Evolutionary conservation across 2,888 invertebrate species (phyloP).

Genomic region (Oasisia sp.): DNA sequence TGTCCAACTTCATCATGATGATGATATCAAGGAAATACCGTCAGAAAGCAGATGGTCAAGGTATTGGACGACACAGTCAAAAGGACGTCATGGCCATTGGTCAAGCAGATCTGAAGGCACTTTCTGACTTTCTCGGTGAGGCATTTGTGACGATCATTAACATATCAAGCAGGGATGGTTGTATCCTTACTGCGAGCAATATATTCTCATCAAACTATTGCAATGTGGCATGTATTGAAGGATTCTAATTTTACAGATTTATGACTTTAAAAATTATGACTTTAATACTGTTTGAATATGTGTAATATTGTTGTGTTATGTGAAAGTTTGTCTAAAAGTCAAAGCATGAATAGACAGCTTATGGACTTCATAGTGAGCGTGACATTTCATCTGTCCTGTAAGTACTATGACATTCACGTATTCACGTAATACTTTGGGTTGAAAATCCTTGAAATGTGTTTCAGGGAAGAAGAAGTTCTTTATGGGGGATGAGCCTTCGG

Average conservation of each 20-base stretch:
- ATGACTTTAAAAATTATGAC: background rate
- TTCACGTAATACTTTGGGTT: background rate
- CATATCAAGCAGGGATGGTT: background rate
- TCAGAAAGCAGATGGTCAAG: conserved; percentile 53
- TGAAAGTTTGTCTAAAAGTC: background rate
- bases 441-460: background rate
- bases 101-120: conserved; percentile 57
- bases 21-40: background rate
- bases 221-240: background rate
- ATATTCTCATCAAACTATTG: background rate
- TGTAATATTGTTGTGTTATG: background rate
- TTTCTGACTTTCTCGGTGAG: conserved; percentile 60
- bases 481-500: conserved; percentile 57
- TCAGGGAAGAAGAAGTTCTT: conserved; percentile 55
- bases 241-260: background rate
- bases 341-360: background rate
- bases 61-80: conserved; percentile 63
- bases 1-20: background rate
- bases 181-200: background rate
- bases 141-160: background rate
- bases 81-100: conserved; percentile 61
- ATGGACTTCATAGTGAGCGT: background rate
- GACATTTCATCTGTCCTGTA: background rate
- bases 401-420: background rate
- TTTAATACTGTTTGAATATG: background rate